Evolutionary conservation across 2,888 invertebrate species (phyloP).

Genomic region (Oxycera nigricornis): DNA sequence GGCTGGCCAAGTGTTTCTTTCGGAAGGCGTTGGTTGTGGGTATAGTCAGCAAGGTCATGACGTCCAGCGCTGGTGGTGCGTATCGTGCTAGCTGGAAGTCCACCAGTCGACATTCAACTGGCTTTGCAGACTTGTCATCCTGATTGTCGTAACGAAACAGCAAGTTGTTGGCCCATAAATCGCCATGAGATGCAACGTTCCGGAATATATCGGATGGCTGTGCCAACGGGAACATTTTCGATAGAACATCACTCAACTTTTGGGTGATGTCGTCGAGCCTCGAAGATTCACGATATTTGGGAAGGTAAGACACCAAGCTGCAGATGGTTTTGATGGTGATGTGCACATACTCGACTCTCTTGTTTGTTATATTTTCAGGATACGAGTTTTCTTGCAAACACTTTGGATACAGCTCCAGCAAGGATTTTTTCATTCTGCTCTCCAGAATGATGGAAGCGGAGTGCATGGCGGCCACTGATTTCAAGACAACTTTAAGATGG

Average conservation of each 20-base stretch:
- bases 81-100: slow-evolving; percentile 75
- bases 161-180: slow-evolving; percentile 63
- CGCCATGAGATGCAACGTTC: slow-evolving; percentile 63
- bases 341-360: neutral
- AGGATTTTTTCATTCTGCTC: slow-evolving; percentile 48
- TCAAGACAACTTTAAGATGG: slow-evolving; percentile 60
- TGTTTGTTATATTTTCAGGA: slow-evolving; percentile 47
- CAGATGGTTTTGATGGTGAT: slow-evolving; percentile 46
- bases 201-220: slow-evolving; percentile 57
- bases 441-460: slow-evolving; percentile 62
- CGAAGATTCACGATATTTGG: slow-evolving; percentile 53
- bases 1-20: slow-evolving; percentile 59
- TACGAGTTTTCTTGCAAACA: slow-evolving; percentile 60
- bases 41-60: slow-evolving; percentile 64
- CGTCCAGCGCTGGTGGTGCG: slow-evolving; percentile 71
- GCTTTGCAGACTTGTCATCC: slow-evolving; percentile 52
- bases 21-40: slow-evolving; percentile 63
- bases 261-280: slow-evolving; percentile 52
- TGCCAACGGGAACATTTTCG: slow-evolving; percentile 54
- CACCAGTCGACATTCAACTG: slow-evolving; percentile 69
- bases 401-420: slow-evolving; percentile 53
- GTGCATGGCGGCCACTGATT: slow-evolving; percentile 61
- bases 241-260: slow-evolving; percentile 53
- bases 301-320: slow-evolving; percentile 41
- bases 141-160: slow-evolving; percentile 58